phyloP scores from a whole-genome alignment of 1,140 invertebrate genomes.

The Drosophila triauraria region DNA sequence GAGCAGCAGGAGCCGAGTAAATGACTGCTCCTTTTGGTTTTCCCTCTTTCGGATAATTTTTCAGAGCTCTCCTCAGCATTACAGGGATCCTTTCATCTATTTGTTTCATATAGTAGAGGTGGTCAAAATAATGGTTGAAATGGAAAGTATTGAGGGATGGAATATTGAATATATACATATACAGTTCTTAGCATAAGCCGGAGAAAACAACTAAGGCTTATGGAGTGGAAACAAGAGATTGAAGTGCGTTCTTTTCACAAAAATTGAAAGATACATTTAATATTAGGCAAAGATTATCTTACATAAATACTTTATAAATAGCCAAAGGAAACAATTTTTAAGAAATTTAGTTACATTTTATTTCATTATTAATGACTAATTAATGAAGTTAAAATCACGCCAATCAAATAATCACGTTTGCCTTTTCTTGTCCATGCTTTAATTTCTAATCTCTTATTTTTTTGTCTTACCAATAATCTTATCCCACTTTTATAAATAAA shows the following conservation, averaged over 20 bases:
- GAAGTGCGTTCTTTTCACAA: background rate
- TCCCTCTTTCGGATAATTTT: conserved; percentile 35
- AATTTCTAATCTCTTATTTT: no score
- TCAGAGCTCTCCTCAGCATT: conserved; percentile 22
- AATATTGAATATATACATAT: background rate
- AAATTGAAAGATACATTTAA: background rate
- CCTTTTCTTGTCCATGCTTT: background rate
- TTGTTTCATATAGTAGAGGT: background rate
- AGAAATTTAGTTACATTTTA: no score
- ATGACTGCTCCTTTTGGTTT: conserved; percentile 39
- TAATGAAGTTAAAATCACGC: no score
- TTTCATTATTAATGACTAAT: background rate
- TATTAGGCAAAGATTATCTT: background rate
- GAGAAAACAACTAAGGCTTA: no score
- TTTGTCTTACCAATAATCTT: no score
- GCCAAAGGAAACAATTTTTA: no score
- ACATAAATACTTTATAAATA: background rate
- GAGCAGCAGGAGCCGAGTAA: conserved; percentile 41
- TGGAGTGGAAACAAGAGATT: background rate
- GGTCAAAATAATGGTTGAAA: conserved; percentile 9
- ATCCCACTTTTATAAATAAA: no score
- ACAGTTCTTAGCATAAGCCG: background rate
- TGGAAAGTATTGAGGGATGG: background rate
- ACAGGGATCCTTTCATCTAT: conserved; percentile 7
- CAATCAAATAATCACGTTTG: no score